Base-by-base conservation (phyloP, 2,797 vertebrate species). In the Syngnathus rostellatus region DNA sequence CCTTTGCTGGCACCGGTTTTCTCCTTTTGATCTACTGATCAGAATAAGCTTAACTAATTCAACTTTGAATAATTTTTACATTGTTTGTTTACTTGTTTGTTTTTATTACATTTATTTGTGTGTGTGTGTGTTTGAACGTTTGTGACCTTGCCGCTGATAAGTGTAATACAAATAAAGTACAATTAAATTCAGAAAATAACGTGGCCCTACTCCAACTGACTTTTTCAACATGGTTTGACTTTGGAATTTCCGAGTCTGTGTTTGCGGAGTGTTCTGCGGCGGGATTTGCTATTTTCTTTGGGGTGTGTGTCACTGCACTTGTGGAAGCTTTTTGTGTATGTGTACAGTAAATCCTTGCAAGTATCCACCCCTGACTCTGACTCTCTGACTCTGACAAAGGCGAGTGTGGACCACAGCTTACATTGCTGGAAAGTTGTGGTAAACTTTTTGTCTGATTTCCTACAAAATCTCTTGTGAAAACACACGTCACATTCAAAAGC, bases 221-320 rank as follows among this genome's bases (percentile, higher is more conserved):
- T 25, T 62, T 62, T 16, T 25, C n/a, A 45, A 8, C 6, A 41
- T 45, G 60, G 60, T 46, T 45, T 46, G 40, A 23, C 60, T 43
- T 21, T 41, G 60, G 60, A 23, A 62, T 62, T 62, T 45, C 60
- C 60, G 21, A 25, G 21, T 25, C 41, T 45, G n/a, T 41, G 60
- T 62, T 45, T 62, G 21, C 16, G 60, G 60, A 45, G 60, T 45
- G 14, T 62, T 43, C 25, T 46, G 41, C 7, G 39, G 59, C 39
- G 11, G 41, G 41, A 25, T 6, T 45, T 5, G 12, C 23, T 16
- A 7, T 25, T 16, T 43, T 41, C 7, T 25, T 61, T 23, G 23
- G 8, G 38, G 31, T 38, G 40, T 16, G n/a, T 62, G 19, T 40
- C n/a, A 45, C n/a, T 61, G 39, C 39, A 41, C 19, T 61, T 21